phyloP scores from a whole-genome alignment of 2,113 vertebrate species.

The Aegotheles bennettii region DNA sequence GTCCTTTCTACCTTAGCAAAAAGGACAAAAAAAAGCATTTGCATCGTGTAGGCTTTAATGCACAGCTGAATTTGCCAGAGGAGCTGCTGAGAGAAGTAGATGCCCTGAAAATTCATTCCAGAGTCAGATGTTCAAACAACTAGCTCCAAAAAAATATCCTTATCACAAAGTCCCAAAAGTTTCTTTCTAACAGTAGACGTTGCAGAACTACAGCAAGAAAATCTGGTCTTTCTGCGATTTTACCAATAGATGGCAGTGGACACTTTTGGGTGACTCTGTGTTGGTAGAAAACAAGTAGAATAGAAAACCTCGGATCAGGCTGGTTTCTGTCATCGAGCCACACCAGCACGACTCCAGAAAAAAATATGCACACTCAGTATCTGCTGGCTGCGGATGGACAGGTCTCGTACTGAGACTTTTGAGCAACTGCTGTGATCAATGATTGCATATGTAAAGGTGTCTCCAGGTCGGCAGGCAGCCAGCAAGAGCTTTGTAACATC shows the following conservation, averaged over 20 bases:
- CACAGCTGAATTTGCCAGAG: not conserved
- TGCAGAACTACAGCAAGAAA: not conserved
- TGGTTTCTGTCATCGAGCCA: not conserved
- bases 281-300: not conserved
- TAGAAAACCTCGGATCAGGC: not conserved
- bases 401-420: accelerated
- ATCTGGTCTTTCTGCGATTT: not conserved
- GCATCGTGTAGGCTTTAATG: accelerated
- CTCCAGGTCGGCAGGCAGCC: not conserved
- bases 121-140: not conserved
- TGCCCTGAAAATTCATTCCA: not conserved
- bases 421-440: not conserved
- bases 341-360: not conserved
- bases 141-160: not conserved
- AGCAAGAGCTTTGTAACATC: not conserved
- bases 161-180: not conserved
- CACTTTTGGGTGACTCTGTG: not conserved
- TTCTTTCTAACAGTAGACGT: not conserved
- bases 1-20: not conserved
- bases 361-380: not conserved
- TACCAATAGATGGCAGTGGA: slow-evolving; percentile 45
- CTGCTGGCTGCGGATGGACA: not conserved
- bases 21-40: not conserved
- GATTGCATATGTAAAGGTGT: not conserved
- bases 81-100: not conserved